Evolutionary conservation across 2,888 invertebrate species (phyloP).

Genomic region (Eumerus sabulonum): DNA sequence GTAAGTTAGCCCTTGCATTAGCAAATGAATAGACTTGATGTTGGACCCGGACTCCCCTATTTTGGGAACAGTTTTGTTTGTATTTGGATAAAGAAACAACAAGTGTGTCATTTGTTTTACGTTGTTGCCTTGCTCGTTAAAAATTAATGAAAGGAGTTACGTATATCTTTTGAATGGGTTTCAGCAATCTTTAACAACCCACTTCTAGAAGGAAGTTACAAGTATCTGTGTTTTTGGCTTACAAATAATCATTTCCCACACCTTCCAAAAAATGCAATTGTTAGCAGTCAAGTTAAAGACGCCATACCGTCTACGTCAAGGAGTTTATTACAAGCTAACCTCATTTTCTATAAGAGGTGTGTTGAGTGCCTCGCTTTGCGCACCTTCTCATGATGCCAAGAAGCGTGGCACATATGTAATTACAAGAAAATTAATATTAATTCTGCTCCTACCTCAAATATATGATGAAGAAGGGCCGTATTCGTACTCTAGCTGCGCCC

Average conservation of each 20-base stretch:
- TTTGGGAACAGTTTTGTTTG: too few species aligned
- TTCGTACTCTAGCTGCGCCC: too few species aligned
- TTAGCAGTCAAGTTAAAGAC: constrained; percentile 36
- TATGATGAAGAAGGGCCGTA: too few species aligned
- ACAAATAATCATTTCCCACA: not conserved
- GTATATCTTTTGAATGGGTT: too few species aligned
- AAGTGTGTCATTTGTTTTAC: not conserved
- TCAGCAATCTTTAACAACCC: too few species aligned
- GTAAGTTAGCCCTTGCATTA: too few species aligned
- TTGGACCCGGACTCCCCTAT: too few species aligned
- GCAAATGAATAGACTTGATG: too few species aligned
- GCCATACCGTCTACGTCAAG: constrained; percentile 10
- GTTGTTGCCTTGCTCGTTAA: not conserved
- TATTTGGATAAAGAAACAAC: too few species aligned
- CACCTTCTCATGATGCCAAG: constrained; percentile 2
- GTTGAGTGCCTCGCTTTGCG: not conserved
- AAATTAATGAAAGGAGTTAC: not conserved
- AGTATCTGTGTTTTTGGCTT: too few species aligned
- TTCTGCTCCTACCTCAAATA: constrained; percentile 31
- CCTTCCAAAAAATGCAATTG: constrained; percentile 21
- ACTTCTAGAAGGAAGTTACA: too few species aligned
- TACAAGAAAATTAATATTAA: constrained; percentile 60
- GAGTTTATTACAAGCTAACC: constrained; percentile 9
- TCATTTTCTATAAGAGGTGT: constrained; percentile 9
- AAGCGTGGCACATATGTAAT: constrained; percentile 48